Evolutionary conservation across 2,113 vertebrate genomes (phyloP).

Genomic region (Alaudala cheleensis): DNA sequence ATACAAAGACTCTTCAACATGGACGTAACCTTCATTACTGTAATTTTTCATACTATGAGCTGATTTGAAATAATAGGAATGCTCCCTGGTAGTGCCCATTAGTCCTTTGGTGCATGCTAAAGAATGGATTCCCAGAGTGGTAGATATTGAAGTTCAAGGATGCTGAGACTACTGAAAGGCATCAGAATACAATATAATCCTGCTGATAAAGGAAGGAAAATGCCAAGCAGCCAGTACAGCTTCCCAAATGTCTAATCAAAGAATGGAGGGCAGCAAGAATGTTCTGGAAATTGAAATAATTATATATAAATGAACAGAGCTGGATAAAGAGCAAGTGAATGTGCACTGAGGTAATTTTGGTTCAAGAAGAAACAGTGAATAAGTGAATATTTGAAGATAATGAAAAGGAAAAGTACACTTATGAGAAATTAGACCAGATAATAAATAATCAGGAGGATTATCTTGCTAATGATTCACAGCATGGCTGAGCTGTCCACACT

Average conservation of each 20-base stretch:
- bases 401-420: background rate
- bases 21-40: background rate
- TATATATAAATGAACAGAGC: background rate
- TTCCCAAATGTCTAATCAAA: background rate
- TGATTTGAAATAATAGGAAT: constrained; percentile 3
- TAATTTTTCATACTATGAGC: background rate
- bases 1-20: background rate
- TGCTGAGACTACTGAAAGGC: background rate
- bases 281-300: background rate
- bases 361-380: background rate
- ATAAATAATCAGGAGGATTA: background rate
- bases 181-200: background rate
- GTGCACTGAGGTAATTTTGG: background rate
- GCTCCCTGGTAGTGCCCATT: background rate
- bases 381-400: background rate
- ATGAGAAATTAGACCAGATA: background rate
- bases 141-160: background rate
- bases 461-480: background rate
- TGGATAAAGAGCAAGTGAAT: background rate
- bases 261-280: background rate
- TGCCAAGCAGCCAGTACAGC: background rate
- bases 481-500: background rate
- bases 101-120: background rate
- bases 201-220: constrained; percentile 27
- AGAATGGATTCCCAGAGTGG: background rate